A percentile compares a stretch with the other conserved stretches of the same genome.
Evolutionary conservation across 2,888 invertebrate genomes (phyloP).

Genomic region (Himalopsyche kuldschensis): DNA sequence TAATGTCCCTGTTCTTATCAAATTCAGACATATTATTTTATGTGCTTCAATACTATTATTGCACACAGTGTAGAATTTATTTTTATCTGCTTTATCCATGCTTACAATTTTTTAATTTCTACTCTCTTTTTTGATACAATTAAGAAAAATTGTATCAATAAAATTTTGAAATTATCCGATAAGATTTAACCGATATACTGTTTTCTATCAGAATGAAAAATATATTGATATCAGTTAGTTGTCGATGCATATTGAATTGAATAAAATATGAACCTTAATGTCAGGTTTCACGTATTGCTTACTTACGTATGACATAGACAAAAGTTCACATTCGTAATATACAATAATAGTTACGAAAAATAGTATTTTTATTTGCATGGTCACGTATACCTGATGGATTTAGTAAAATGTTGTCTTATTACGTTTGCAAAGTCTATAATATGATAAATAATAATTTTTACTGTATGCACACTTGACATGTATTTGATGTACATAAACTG

Average conservation of each 20-base stretch:
- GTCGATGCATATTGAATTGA: background rate
- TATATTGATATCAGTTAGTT: background rate
- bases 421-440: background rate
- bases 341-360: too few species aligned
- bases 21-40: background rate
- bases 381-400: background rate
- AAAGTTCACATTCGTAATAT: too few species aligned
- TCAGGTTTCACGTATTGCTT: too few species aligned
- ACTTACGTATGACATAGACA: too few species aligned
- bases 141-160: too few species aligned
- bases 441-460: background rate
- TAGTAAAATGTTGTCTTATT: background rate
- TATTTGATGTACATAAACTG: background rate
- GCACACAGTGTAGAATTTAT: background rate
- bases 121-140: too few species aligned
- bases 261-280: too few species aligned
- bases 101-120: too few species aligned
- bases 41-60: background rate
- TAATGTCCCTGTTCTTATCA: background rate
- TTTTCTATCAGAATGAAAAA: background rate
- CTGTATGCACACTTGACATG: background rate
- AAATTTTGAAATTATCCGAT: background rate
- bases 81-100: background rate
- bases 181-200: background rate
- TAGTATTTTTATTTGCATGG: background rate